Percentiles rank a stretch among this genome's conserved stretches.
Evolutionary conservation across 2,797 vertebrate species (phyloP).

Genomic region (Oreonectes daqikongensis): DNA sequence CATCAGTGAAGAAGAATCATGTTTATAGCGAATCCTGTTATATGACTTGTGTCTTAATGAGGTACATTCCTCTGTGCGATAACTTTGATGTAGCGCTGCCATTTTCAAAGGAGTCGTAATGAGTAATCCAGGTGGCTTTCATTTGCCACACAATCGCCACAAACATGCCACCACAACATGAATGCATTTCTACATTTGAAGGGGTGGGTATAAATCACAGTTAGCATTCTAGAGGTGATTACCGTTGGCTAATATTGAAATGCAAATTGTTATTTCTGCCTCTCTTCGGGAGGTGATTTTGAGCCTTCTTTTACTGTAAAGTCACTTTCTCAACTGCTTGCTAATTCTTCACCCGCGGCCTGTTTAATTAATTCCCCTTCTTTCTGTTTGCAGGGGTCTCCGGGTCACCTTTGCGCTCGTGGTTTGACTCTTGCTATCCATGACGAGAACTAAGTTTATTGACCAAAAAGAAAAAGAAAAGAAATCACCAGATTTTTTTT

Average conservation of each 20-base stretch:
- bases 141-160: constrained; percentile 14
- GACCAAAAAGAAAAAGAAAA: constrained; percentile 22
- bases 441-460: constrained; percentile 46
- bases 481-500: constrained; percentile 40
- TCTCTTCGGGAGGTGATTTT: neutral
- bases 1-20: constrained; percentile 28
- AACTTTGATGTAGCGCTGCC: constrained; percentile 49
- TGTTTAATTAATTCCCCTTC: constrained; percentile 50
- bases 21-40: constrained; percentile 23
- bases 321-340: constrained; percentile 27
- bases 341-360: constrained; percentile 55
- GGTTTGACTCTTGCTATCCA: constrained; percentile 41
- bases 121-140: constrained; percentile 36
- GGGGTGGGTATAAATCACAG: constrained; percentile 33
- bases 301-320: constrained; percentile 7
- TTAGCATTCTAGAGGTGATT: neutral
- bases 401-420: constrained; percentile 37
- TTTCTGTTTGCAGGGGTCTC: constrained; percentile 25
- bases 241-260: constrained; percentile 16
- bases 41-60: constrained; percentile 40
- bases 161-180: constrained; percentile 23
- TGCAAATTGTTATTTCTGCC: constrained; percentile 9
- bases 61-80: constrained; percentile 36
- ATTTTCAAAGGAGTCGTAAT: constrained; percentile 41
- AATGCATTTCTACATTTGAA: constrained; percentile 26